phyloP scores from a whole-genome alignment of 2,113 vertebrate species.

The Neodontobutis hainanensis region DNA sequence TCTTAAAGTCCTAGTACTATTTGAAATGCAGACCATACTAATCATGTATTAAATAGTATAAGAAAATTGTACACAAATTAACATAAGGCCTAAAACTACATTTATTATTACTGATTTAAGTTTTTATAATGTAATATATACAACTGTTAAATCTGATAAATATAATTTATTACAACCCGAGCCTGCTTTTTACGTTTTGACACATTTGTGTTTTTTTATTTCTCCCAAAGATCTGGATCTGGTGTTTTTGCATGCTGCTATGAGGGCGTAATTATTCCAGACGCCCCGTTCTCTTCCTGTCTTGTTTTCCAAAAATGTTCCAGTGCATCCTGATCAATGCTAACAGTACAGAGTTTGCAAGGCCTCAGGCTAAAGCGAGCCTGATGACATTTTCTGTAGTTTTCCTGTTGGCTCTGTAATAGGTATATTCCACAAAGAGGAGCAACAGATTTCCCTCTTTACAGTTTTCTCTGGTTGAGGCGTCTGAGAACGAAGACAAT shows the following conservation, averaged over 20 bases:
- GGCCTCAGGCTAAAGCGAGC: slow-evolving; percentile 40
- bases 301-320: slow-evolving; percentile 50
- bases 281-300: slow-evolving; percentile 35
- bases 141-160: no score
- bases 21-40: no score
- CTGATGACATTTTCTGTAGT: slow-evolving; percentile 72
- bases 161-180: no score
- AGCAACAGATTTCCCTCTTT: slow-evolving; percentile 26
- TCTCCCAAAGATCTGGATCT: slow-evolving; percentile 41
- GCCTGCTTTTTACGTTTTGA: no score
- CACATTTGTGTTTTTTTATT: background rate
- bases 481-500: no score
- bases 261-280: slow-evolving; percentile 64
- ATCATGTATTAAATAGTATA: no score
- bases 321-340: slow-evolving; percentile 45
- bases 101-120: no score
- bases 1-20: no score
- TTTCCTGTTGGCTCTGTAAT: slow-evolving; percentile 51
- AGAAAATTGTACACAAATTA: no score
- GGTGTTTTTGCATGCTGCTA: slow-evolving; percentile 36
- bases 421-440: slow-evolving; percentile 57
- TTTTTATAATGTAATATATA: no score
- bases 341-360: slow-evolving; percentile 28
- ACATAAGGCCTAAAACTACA: no score
- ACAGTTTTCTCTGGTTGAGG: slow-evolving; percentile 21